These are phyloP conservation scores for Grus americana DNA, from an alignment of 2,113 vertebrate species.

Conservation along the genomic window DNA sequence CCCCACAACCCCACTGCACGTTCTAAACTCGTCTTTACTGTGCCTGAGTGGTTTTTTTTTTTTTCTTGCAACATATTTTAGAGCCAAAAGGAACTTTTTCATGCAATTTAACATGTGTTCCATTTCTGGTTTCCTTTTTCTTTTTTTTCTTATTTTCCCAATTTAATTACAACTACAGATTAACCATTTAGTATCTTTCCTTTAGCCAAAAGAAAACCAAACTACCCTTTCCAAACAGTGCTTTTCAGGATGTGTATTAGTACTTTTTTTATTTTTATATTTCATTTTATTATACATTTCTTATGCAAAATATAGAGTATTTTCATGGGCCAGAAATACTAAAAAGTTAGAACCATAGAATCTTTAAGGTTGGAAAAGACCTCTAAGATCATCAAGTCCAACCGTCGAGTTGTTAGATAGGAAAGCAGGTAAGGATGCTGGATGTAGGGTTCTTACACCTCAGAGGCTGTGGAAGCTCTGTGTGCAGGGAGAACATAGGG, in stretches of 20 bases:
- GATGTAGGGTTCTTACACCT: not conserved
- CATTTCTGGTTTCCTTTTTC: not conserved
- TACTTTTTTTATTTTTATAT: not conserved
- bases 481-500: not conserved
- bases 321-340: not conserved
- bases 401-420: not conserved
- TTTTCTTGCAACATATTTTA: not conserved
- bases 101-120: not conserved
- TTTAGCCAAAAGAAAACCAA: not conserved
- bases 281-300: not conserved
- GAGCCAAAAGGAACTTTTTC: not conserved
- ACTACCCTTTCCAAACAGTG: not conserved
- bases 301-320: not conserved
- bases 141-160: not conserved
- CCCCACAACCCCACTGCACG: rapidly evolving
- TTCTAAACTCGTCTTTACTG: not conserved
- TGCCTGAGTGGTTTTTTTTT: not conserved
- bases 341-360: not conserved
- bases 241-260: not conserved
- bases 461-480: not conserved
- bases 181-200: not conserved
- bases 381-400: no score
- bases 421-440: not conserved
- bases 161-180: not conserved
- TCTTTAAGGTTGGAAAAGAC: no score